Evolutionary conservation across 2,888 invertebrate genomes (phyloP), one percentile per base, ranked within the genome.

Genomic region (Tortrix viridana): DNA sequence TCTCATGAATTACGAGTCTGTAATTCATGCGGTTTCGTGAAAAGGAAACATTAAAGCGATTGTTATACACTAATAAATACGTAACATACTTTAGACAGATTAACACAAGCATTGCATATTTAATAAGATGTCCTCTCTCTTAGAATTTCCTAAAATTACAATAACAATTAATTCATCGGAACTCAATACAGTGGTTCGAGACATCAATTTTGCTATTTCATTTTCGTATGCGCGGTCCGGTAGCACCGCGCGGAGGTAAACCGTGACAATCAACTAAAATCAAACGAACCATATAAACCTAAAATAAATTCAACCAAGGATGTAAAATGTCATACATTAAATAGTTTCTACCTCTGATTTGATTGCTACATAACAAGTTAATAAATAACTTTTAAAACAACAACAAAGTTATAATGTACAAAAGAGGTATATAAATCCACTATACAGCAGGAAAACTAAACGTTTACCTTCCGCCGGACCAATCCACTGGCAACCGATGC

Each of bases 361-460:
- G 73, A 81, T 80, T 67, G 67, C 66, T 71, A 65, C 46, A 63
- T 57, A 58, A 63, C 47, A 76, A 80, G 74, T 61, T 76, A 73
- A 84, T 80, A 79, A 80, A 81, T 77, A 82, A 80, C 72, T 74
- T 37, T 79, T 78, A 79, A 80, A 84, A 84, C 74, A 79, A 72
- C 69, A 75, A 85, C 78, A 84, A 80, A 74, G 71, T 70, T 72
- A 67, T 76, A 82, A 79, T 82, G 77, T 81, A 85, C 78, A 82
- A 74, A 70, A 73, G 72, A 75, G 75, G 76, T 77, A 52, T 9
- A 38, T 53, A 41, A 53, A 16, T 53, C 18, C 53, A 41, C 53
- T 38, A 38, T 41, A 53, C 22, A 5, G 14, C 9, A n/a, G 65
- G 49, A 56, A 56, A 56, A 32, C 54, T 37, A 38, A 49, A 26